Base-by-base conservation (phyloP, 2,113 vertebrate genomes). In the Rhombomys opimus region DNA sequence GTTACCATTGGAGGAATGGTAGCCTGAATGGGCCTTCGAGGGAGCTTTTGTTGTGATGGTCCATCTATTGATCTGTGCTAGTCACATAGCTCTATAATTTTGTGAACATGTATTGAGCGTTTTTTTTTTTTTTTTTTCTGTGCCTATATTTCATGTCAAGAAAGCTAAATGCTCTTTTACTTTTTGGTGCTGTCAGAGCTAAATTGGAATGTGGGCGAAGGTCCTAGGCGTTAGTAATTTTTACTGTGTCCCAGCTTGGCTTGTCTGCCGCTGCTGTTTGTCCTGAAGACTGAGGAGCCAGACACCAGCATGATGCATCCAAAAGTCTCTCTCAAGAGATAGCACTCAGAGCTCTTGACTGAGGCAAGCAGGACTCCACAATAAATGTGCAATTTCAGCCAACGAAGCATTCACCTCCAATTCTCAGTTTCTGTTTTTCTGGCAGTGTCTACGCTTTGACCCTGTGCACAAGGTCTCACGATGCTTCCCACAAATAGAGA, bases 341-440 rank as follows among this genome's bases (percentile, higher is more conserved):
- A 23, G 82, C 50, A 11, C n/a, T 4, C 11, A 18, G 1, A 4
- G 80, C 80, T 82, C 54, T 59, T 13, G 50, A 27, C 17, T 32
- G 32, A 78, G 27, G 17, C 67, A 70, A 89, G 35, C 1, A 52
- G 78, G 46, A 1, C 8, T 77, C n/a, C 57, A 54, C 7, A n/a
- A 12, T 50, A 81, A 68, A 75, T n/a, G 38, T 91, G 8, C 9
- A 22, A 73, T 88, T 87, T 54, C 57, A 95, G 30, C 54, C 12
- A 14, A 84, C 86, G 80, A 96, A 89, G 57, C 25, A 89, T 22
- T 87, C 68, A 15, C 73, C 75, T 94, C 72, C 25, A 87, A 4
- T 87, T 75, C 57, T 95, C 38, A 73, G 84, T 91, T 95, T 78
- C n/a, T 57, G 1, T 72, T 87, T 96, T 96, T 52, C 61, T 95